phyloP scores from a whole-genome alignment of 2,888 invertebrate genomes.

The Euphydryas editha region DNA sequence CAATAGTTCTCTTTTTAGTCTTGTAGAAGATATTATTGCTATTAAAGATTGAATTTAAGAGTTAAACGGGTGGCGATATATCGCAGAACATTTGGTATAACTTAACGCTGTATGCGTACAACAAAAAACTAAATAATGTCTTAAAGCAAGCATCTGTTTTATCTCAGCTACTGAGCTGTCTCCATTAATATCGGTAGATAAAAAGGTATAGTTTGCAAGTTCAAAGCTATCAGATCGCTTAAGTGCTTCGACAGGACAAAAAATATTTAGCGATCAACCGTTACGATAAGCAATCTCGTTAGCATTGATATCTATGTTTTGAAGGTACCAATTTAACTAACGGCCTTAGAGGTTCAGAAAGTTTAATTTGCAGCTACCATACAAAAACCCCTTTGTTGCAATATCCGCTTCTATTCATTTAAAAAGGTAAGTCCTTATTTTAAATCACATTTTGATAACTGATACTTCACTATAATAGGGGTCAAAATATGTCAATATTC shows the following conservation, averaged over 20 bases:
- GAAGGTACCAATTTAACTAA: slow-evolving; percentile 33
- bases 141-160: slow-evolving; percentile 25
- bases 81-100: neutral
- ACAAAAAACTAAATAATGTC: slow-evolving; percentile 9
- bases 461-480: slow-evolving; percentile 33
- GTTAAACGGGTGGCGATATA: neutral
- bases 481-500: slow-evolving; percentile 59
- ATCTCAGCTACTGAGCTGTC: slow-evolving; percentile 39
- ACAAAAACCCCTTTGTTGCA: slow-evolving; percentile 31
- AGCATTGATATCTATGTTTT: slow-evolving; percentile 66
- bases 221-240: slow-evolving; percentile 69
- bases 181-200: slow-evolving; percentile 50
- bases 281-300: slow-evolving; percentile 60
- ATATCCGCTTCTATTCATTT: slow-evolving; percentile 35
- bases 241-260: slow-evolving; percentile 58
- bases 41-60: neutral
- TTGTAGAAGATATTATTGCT: neutral
- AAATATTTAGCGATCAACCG: slow-evolving; percentile 64
- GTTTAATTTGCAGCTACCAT: slow-evolving; percentile 40
- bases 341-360: slow-evolving; percentile 21
- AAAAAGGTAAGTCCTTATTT: slow-evolving; percentile 22
- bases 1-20: too few species aligned
- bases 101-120: neutral
- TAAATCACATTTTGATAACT: slow-evolving; percentile 22
- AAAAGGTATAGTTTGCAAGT: slow-evolving; percentile 69